These are phyloP conservation scores for Falco concolor DNA, from an alignment of 2,797 vertebrate genomes.

Conservation along the genomic window DNA sequence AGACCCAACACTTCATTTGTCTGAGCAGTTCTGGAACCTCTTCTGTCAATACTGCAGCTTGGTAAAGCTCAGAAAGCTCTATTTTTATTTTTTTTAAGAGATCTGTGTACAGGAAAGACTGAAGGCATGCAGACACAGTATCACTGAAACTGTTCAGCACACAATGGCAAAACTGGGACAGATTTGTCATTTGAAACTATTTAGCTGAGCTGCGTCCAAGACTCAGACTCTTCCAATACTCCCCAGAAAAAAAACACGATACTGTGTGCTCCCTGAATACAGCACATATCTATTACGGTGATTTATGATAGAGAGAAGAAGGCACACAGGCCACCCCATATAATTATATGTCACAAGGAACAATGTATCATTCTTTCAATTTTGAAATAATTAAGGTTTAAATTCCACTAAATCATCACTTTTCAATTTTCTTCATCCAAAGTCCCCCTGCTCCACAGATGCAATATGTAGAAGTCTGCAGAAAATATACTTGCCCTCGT, in stretches of 20 bases:
- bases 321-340: background rate
- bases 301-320: background rate
- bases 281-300: background rate
- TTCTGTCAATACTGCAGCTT: background rate
- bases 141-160: background rate
- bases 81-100: background rate
- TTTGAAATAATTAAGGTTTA: background rate
- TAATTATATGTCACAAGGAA: background rate
- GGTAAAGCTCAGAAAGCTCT: background rate
- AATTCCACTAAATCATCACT: background rate
- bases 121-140: background rate
- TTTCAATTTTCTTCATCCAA: background rate
- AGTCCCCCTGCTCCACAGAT: background rate
- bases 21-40: background rate
- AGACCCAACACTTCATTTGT: background rate
- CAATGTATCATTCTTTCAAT: background rate
- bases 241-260: background rate
- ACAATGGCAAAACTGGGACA: background rate
- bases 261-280: background rate
- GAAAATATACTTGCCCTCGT: fast-evolving
- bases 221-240: background rate
- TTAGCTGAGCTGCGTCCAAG: background rate
- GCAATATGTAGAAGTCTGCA: background rate
- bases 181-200: background rate
- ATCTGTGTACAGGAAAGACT: background rate